These are phyloP conservation scores for Trypoxylon attenuatum DNA, from an alignment of 2,888 invertebrate genomes.

Conservation along the genomic window DNA sequence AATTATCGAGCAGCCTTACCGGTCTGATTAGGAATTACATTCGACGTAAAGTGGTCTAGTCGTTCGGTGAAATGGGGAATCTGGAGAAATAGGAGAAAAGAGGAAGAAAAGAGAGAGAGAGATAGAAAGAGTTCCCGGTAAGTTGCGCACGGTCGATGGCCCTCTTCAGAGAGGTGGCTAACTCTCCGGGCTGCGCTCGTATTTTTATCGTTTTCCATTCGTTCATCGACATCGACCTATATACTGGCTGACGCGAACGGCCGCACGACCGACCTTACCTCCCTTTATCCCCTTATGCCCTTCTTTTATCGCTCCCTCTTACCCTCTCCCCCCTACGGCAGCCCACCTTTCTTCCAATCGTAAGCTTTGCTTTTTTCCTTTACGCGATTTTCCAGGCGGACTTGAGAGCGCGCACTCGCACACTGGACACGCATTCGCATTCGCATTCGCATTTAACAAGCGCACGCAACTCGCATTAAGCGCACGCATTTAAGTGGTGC, in stretches of 20 bases:
- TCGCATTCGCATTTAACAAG: neutral
- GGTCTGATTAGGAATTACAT: neutral
- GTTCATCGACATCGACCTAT: neutral
- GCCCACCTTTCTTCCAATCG: neutral
- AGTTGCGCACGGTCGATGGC: neutral
- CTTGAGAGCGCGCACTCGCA: neutral
- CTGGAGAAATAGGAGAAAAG: conserved; percentile 2
- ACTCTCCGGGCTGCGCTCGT: neutral
- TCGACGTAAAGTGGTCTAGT: conserved; percentile 19
- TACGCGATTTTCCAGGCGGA: too few species aligned
- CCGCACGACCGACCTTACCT: neutral
- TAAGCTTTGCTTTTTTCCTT: too few species aligned
- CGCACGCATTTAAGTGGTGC: neutral
- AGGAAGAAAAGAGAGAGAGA: neutral
- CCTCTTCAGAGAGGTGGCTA: neutral
- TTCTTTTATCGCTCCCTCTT: neutral
- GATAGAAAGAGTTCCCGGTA: neutral
- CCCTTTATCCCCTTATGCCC: neutral
- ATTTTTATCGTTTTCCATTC: neutral
- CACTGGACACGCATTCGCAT: neutral
- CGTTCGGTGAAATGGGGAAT: conserved; percentile 20
- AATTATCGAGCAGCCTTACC: conserved; percentile 1
- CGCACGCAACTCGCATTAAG: neutral
- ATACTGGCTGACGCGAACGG: neutral
- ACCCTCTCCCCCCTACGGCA: neutral